These are phyloP conservation scores for Neomonachus schauinslandi DNA, from an alignment of 2,113 vertebrate genomes.

Conservation along the genomic window DNA sequence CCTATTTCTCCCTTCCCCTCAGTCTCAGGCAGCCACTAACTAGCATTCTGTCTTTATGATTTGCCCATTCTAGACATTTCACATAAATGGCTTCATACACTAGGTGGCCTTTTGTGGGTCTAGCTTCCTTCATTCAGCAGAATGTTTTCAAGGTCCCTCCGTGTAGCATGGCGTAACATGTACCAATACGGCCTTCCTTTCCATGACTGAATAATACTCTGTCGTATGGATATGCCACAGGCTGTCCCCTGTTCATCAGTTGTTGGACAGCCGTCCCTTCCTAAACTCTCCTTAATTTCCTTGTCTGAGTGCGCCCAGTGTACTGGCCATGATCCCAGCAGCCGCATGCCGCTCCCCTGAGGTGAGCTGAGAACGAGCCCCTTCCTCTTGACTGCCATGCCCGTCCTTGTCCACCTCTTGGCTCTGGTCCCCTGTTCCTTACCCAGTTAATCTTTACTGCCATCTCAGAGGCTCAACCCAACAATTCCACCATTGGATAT, in stretches of 20 bases:
- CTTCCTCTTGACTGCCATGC: neutral
- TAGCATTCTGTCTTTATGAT: neutral
- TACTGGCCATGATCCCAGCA: neutral
- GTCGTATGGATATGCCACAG: rapidly evolving
- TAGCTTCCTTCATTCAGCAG: too few species aligned
- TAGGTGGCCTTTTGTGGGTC: neutral
- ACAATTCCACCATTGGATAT: neutral
- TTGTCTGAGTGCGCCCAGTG: too few species aligned
- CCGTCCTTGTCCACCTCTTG: rapidly evolving
- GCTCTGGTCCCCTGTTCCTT: neutral
- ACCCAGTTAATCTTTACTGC: neutral
- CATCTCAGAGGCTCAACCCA: neutral
- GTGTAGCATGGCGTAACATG: too few species aligned
- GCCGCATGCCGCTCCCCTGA: rapidly evolving
- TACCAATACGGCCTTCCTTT: neutral
- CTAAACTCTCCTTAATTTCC: neutral
- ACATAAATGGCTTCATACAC: neutral
- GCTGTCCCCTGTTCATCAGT: neutral
- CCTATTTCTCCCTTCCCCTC: neutral
- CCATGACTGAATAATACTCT: neutral
- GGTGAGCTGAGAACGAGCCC: neutral
- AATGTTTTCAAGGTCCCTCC: neutral
- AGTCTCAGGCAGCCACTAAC: neutral
- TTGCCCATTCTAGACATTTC: neutral
- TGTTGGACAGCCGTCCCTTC: neutral